Percentiles rank a stretch among this genome's conserved stretches.
Conservation (phyloP, 2,113 vertebrate genomes). For the Engystomops pustulosus region DNA sequence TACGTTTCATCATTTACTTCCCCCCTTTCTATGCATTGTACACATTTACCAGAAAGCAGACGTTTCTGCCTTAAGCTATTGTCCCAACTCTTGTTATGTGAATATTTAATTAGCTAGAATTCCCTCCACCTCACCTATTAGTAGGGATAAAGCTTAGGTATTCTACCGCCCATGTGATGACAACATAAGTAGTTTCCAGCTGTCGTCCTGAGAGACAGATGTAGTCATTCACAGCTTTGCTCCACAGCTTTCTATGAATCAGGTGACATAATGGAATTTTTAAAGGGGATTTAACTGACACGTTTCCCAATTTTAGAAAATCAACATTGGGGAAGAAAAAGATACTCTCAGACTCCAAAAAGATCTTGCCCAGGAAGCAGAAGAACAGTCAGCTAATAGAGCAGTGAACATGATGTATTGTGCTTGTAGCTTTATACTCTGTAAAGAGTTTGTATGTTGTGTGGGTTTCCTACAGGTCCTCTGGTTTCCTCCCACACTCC, state of each 20-base stretch:
- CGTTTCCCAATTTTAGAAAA: not conserved
- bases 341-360: too few relatives aligned
- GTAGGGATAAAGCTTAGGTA: not conserved
- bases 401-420: too few relatives aligned
- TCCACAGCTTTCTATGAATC: not conserved
- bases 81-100: not conserved
- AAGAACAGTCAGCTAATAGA: too few relatives aligned
- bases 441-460: too few relatives aligned
- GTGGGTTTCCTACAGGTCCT: too few relatives aligned
- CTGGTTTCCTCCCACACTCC: too few relatives aligned
- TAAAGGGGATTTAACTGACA: not conserved
- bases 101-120: not conserved
- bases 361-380: too few relatives aligned
- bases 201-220: not conserved
- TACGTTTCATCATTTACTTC: not conserved
- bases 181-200: not conserved
- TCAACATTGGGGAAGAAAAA: not conserved
- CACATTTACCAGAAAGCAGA: not conserved
- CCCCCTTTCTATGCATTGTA: not conserved
- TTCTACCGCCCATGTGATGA: not conserved
- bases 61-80: not conserved
- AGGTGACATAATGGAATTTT: not conserved
- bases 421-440: too few relatives aligned
- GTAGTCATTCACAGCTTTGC: not conserved
- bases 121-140: not conserved